A percentile compares a stretch with the other conserved stretches of the same genome.
Conservation (phyloP, 2,113 vertebrate genomes). For the human (Homo sapiens) region GRCh38 chr15:96523001-96523500, state of each 20-base stretch:
- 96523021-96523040: not conserved
- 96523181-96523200: not conserved
- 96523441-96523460: not conserved
- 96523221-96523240: not conserved
- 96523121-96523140: not conserved
- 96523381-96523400: not conserved
- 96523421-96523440: not conserved
- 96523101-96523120: not conserved
- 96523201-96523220: not conserved
- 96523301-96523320: not conserved
- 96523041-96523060: not conserved
- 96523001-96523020: not conserved
- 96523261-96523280: not conserved
- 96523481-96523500: not conserved
- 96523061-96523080: not conserved
- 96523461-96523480: not conserved
- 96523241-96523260: not conserved
- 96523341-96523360: not conserved
- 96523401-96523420: not conserved
- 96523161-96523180: not conserved
- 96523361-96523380: not conserved
- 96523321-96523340: not conserved
- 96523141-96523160: not conserved
- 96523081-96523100: not conserved
- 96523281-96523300: not conserved